These are phyloP conservation scores for Enteromius thamalakanensis DNA, from an alignment of 2,797 vertebrate species.

Conservation along the genomic window DNA sequence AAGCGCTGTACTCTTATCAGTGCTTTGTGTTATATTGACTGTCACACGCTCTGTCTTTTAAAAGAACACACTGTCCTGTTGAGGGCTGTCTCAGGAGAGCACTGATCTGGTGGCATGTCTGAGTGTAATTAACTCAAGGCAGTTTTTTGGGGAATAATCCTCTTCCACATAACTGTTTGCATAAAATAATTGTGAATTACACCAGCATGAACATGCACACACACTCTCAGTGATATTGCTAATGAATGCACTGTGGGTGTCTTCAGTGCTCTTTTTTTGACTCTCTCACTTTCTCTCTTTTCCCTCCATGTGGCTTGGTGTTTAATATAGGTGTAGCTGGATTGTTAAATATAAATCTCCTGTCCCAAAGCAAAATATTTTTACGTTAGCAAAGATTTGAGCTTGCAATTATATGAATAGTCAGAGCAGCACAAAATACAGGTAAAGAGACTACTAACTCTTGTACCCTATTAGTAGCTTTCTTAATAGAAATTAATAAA, in stretches of 20 bases:
- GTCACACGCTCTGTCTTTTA: background rate
- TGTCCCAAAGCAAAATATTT: background rate
- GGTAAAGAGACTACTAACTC: background rate
- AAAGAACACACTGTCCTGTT: slow-evolving; percentile 14
- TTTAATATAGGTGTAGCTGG: background rate
- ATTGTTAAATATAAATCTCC: background rate
- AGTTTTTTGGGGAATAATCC: slow-evolving; percentile 27
- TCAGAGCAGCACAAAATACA: background rate
- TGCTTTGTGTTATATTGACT: background rate
- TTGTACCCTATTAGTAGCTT: background rate
- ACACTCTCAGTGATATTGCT: background rate
- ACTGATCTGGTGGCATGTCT: slow-evolving; percentile 22
- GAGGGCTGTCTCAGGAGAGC: background rate
- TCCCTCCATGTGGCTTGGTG: background rate
- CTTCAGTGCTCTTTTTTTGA: background rate
- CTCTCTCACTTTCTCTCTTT: background rate
- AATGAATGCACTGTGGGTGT: slow-evolving; percentile 16
- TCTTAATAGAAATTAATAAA: background rate
- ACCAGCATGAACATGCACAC: slow-evolving; percentile 15
- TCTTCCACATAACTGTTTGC: slow-evolving; percentile 7
- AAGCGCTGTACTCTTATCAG: background rate
- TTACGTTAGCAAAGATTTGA: background rate
- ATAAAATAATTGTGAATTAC: slow-evolving; percentile 33
- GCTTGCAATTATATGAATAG: background rate
- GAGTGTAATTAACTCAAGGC: slow-evolving; percentile 21